phyloP scores from a whole-genome alignment of 2,797 vertebrate genomes.

The Amblyraja radiata region DNA sequence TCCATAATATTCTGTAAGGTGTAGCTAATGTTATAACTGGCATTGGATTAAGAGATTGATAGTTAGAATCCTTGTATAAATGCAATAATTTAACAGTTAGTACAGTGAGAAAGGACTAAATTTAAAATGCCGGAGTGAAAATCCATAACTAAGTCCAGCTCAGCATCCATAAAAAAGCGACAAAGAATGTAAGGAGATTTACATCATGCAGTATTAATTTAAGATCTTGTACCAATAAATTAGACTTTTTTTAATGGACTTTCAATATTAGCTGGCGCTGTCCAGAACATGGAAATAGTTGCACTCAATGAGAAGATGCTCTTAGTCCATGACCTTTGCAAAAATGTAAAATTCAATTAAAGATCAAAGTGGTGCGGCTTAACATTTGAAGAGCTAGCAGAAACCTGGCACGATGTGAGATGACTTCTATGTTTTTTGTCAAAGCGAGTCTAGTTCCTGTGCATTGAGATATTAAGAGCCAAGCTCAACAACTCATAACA shows the following conservation, averaged over 20 bases:
- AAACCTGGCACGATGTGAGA: slow-evolving; percentile 1
- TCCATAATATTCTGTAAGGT: not conserved
- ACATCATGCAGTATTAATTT: not conserved
- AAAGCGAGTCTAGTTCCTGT: slow-evolving; percentile 11
- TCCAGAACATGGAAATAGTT: not conserved
- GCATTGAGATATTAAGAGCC: too few species aligned
- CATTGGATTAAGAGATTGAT: not conserved
- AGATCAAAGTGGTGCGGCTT: slow-evolving; percentile 21
- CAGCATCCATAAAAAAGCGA: slow-evolving; percentile 2
- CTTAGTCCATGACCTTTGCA: slow-evolving; percentile 3
- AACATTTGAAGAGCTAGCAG: not conserved
- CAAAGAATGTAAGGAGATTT: not conserved
- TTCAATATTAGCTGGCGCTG: not conserved
- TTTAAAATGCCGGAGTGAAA: not conserved
- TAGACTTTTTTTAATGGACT: not conserved
- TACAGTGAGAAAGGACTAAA: not conserved
- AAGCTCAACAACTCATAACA: not conserved
- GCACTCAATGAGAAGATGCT: not conserved
- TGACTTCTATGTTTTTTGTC: slow-evolving; percentile 33
- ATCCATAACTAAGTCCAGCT: not conserved
- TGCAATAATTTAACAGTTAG: not conserved
- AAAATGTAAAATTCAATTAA: slow-evolving; percentile 28
- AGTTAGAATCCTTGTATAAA: not conserved
- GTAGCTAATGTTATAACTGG: not conserved
- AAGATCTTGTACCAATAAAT: not conserved